A percentile compares a stretch with the other conserved stretches of the same genome.
These are phyloP conservation scores for Nomada lathburiana DNA, from an alignment of 2,888 invertebrate species.

Conservation along the genomic window DNA sequence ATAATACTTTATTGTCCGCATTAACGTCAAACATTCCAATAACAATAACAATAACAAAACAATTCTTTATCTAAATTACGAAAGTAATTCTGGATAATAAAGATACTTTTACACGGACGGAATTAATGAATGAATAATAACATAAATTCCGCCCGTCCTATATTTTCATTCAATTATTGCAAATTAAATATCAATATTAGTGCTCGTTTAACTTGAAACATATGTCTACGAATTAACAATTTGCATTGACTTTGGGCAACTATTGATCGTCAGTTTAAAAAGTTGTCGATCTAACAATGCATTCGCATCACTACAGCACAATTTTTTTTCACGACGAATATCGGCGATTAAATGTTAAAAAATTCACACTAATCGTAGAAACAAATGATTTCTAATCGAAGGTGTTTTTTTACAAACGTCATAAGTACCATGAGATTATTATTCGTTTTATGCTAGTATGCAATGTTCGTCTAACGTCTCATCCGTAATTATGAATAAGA, in stretches of 20 bases:
- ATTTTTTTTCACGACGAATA: slow-evolving; percentile 15
- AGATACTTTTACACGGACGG: too few species aligned
- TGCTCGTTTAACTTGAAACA: background rate
- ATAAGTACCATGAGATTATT: slow-evolving; percentile 4
- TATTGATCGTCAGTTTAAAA: background rate
- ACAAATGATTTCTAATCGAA: background rate
- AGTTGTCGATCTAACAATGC: background rate
- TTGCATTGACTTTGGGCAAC: background rate
- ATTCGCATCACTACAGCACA: background rate
- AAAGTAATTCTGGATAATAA: too few species aligned
- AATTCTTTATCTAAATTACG: background rate
- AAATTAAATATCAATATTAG: background rate
- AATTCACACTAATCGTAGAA: background rate
- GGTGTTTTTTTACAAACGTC: background rate
- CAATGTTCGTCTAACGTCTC: background rate
- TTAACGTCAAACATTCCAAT: background rate
- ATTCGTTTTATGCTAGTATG: background rate
- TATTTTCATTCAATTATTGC: background rate
- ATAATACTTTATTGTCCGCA: slow-evolving; percentile 4
- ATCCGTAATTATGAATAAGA: background rate
- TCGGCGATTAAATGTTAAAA: slow-evolving; percentile 5
- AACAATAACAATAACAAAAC: background rate
- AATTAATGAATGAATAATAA: too few species aligned
- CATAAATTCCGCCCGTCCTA: background rate
- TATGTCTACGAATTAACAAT: background rate